Evolutionary conservation across 2,113 vertebrate species (phyloP), one percentile per base, ranked within the genome.

Genomic region (Psettodes erumei): DNA sequence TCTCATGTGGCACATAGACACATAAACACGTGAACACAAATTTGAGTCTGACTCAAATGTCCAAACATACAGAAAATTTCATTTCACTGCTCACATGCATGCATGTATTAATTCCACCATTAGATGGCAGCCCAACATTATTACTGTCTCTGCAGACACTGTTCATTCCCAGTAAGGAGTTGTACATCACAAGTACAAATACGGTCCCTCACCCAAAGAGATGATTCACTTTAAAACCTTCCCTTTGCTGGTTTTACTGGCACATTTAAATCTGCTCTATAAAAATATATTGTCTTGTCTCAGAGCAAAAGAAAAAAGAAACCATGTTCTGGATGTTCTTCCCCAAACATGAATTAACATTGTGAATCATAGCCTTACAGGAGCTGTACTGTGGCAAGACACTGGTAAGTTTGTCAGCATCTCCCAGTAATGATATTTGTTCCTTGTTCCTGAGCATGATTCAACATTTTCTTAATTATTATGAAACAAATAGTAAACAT

Each of bases 91-190:
- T 7, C 18, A 60, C 21, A 47, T 21, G 1, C 11, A 27, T 40
- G n/a, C n/a, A n/a, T n/a, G n/a, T n/a, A n/a, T 25, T 30, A 13
- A 67, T 32, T 75, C 23, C 4, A 25, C 82, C 86, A 77, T 0
- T 35, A 85, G 82, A 15, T 80, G 79, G 76, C 76, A 82, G 72
- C 21, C 15, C 38, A 76, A 48, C 53, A 18, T 25, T 47, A 75
- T 45, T 25, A 19, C 9, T 40, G 6, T 48, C 35, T 40, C 32
- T 50, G 16, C 48, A 28, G 18, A 40, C 11, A 1, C 3, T 8
- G 16, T 8, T 66, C 35, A n/a, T n/a, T 42, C 19, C 9, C 0
- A 30, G 2, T 21, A 35, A 33, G 13, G 32, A 19, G 3, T 21
- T 33, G 13, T 1, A 27, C 35, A 42, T 45, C 32, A 23, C 33